Base-by-base conservation (phyloP, 2,797 vertebrate species). In the Triplophysa yarkandensis region DNA sequence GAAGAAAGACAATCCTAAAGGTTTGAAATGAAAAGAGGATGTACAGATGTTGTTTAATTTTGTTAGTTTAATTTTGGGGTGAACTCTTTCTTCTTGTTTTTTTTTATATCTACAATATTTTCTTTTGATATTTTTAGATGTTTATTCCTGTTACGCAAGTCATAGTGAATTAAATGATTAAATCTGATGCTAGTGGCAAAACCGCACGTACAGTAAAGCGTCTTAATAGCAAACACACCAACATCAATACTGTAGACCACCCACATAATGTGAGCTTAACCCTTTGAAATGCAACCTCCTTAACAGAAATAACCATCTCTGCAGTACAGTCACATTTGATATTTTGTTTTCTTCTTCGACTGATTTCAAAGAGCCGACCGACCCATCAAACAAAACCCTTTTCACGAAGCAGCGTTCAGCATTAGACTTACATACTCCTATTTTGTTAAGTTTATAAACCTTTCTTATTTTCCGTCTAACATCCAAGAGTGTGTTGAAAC, bases 241-340 rank as follows among this genome's bases (percentile, higher is more conserved):
- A 52, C 70, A 72, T 54, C 58, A 54, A 17, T 72, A 72, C 70
- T 63, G 70, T 72, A 41, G 46, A 52, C 46, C 58, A 52, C 70
- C 70, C 46, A 72, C 70, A 72, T 30, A 63, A 72, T 63, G 23
- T 63, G 39, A 52, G 58, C 44, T 52, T 72, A 72, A 63, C 43
- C 57, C 43, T 61, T 62, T 62, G 69, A 62, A 72, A 72, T 41
- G 58, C 55, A 72, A 63, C 58, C 44, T 71, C 16, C 69, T 52
- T 39, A 44, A 52, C 32, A 16, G 44, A 63, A 72, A 52, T 63
- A 72, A 28, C 30, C 0, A 0, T 50, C 36, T 46, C 43, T 60
- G 54, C n/a, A 28, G 25, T 14, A 41, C 54, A 68, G 55, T 30
- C 39, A 21, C 58, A 23, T 25, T 28, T 41, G 17, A 30, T 54